Evolutionary conservation across 2,888 invertebrate species (phyloP), one percentile per base, ranked within the genome.

Genomic region (Perizoma flavofasciatum): DNA sequence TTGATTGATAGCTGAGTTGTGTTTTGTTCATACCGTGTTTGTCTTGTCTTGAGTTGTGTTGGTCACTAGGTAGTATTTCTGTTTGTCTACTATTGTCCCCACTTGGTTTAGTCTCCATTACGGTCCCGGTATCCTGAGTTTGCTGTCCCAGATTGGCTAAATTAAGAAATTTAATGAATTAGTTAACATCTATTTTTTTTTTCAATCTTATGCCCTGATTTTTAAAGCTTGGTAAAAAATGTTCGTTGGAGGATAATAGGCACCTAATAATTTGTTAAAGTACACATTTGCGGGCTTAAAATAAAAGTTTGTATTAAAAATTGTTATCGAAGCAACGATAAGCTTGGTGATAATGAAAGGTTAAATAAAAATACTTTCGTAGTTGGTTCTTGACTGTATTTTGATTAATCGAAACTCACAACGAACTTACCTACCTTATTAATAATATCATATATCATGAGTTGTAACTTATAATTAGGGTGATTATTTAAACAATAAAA

Each of bases 141-240:
- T 68, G 65, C 56, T 68, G 71, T 59, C 61, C 73, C 55, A 61
- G 58, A 61, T 66, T 65, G 59, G 74, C 78, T 76, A 63, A 67
- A 74, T 74, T 65, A 60, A 70, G 61, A 73, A 69, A 50, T 34
- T 59, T 62, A 47, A 43, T 50, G 66, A 61, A 67, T 59, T 52
- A 56, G 37, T 52, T 22, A 22, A 22, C 1, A 22, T 3, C 3
- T 22, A 22, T 22, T 22, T 22, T 22, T 22, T 22, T 22, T n/a
- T n/a, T n/a, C n/a, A 22, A 22, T 22, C 3, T 22, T 22, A 22
- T 3, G 22, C 22, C 22, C 22, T 22, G 22, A 22, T 22, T n/a
- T n/a, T n/a, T n/a, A n/a, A n/a, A n/a, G n/a, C n/a, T n/a, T 22
- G 22, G 22, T 22, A 22, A 22, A 22, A 22, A 22, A 22, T 22